Conservation (phyloP, 2,113 vertebrate genomes). For the Pipra filicauda region DNA sequence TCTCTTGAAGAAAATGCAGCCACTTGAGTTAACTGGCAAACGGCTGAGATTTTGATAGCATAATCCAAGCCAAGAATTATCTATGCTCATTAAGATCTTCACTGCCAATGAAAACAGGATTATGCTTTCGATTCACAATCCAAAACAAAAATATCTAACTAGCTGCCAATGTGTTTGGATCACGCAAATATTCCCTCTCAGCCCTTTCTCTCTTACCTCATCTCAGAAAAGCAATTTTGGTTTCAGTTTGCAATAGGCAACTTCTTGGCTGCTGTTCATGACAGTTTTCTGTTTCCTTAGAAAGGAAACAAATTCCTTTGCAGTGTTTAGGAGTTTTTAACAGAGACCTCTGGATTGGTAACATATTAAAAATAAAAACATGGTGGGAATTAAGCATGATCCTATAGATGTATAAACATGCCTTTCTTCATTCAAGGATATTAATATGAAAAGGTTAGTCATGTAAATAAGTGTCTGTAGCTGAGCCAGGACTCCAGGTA, state of each 20-base stretch:
- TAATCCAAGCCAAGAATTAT: constrained; percentile 10
- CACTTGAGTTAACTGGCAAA: background rate
- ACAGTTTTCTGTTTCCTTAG: background rate
- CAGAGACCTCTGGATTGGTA: background rate
- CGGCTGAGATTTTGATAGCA: background rate
- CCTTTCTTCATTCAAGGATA: background rate
- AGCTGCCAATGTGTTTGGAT: background rate
- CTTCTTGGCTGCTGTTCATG: background rate
- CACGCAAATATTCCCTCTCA: background rate
- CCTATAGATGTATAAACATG: background rate
- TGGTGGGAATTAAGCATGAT: background rate
- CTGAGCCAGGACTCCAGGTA: background rate
- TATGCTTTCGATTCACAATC: background rate
- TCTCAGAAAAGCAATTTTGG: background rate
- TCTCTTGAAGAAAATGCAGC: background rate
- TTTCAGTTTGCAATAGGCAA: constrained; percentile 34
- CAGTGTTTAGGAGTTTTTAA: background rate
- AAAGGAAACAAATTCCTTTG: background rate
- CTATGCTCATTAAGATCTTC: background rate
- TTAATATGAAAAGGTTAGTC: background rate
- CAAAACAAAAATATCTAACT: constrained; percentile 16
- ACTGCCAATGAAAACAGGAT: constrained; percentile 26
- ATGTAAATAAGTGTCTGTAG: background rate
- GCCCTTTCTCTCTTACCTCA: background rate
- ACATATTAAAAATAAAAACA: background rate